phyloP scores from a whole-genome alignment of 2,888 invertebrate species.

The Lochmaea capreae region DNA sequence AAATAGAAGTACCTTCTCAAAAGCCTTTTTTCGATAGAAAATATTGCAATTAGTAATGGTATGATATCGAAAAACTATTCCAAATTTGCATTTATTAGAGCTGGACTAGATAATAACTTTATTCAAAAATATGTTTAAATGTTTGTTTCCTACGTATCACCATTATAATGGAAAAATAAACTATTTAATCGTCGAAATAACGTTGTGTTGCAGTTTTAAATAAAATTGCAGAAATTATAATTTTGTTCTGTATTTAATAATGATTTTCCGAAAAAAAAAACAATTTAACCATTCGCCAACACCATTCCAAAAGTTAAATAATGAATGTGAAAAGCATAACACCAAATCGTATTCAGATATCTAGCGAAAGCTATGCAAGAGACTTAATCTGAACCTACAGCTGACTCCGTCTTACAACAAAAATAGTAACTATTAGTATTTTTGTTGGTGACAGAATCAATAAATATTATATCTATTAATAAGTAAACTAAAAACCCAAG shows the following conservation, averaged over 20 bases:
- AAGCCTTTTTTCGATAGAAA: too few relatives aligned
- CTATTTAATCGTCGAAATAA: too few relatives aligned
- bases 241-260: constrained; percentile 16
- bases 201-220: not conserved
- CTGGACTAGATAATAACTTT: too few relatives aligned
- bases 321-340: constrained; percentile 53
- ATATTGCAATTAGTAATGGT: too few relatives aligned
- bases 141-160: too few relatives aligned
- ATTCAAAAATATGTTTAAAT: too few relatives aligned
- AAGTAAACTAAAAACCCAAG: constrained; percentile 55
- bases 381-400: constrained; percentile 61
- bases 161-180: too few relatives aligned
- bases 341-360: constrained; percentile 60
- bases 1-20: too few relatives aligned
- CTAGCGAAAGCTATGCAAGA: constrained; percentile 63
- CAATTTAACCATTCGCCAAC: constrained; percentile 37
- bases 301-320: constrained; percentile 44
- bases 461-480: constrained; percentile 48
- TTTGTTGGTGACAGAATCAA: constrained; percentile 30
- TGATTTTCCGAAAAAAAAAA: constrained; percentile 18
- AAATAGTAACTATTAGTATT: constrained; percentile 22
- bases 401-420: constrained; percentile 15
- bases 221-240: not conserved
- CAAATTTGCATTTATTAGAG: too few relatives aligned
- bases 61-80: too few relatives aligned